Evolutionary conservation across 30 jellyfish, hydroid and myxozoan genomes (phyloP).

Genomic region (Pelagia noctiluca): DNA sequence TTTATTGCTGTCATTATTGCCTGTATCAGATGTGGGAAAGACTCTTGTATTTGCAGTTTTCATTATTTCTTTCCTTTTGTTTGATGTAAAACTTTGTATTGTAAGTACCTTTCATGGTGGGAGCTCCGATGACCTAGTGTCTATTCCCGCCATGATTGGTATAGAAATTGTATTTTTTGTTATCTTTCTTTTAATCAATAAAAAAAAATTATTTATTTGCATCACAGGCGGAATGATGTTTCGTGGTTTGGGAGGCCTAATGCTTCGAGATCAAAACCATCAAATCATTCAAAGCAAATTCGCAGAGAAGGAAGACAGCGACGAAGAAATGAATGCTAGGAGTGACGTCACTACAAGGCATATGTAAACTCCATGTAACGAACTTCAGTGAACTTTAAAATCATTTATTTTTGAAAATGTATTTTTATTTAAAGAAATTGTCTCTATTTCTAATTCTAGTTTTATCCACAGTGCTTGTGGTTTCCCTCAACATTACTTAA

Average conservation of each 20-base stretch:
- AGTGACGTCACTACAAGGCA: slow-evolving; percentile 56
- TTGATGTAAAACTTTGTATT: no score
- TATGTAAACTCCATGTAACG: slow-evolving; percentile 38
- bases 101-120: no score
- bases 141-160: no score
- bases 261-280: slow-evolving; percentile 69
- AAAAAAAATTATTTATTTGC: background rate
- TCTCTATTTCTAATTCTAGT: no score
- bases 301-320: slow-evolving; percentile 65
- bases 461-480: no score
- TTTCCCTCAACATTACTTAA: no score
- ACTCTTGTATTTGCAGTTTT: no score
- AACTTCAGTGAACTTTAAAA: background rate
- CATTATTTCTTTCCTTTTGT: no score
- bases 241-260: slow-evolving; percentile 81
- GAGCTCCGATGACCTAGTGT: no score
- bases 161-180: no score
- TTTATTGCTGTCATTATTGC: no score
- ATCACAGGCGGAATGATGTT: slow-evolving; percentile 74
- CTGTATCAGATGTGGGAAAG: no score
- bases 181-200: background rate
- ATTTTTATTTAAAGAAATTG: background rate
- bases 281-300: slow-evolving; percentile 74
- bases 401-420: background rate
- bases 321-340: slow-evolving; percentile 60